Percentiles rank a stretch among this genome's conserved stretches.
These are phyloP conservation scores for Hoplostethus mediterraneus DNA, from an alignment of 2,797 vertebrate genomes.

Conservation along the genomic window DNA sequence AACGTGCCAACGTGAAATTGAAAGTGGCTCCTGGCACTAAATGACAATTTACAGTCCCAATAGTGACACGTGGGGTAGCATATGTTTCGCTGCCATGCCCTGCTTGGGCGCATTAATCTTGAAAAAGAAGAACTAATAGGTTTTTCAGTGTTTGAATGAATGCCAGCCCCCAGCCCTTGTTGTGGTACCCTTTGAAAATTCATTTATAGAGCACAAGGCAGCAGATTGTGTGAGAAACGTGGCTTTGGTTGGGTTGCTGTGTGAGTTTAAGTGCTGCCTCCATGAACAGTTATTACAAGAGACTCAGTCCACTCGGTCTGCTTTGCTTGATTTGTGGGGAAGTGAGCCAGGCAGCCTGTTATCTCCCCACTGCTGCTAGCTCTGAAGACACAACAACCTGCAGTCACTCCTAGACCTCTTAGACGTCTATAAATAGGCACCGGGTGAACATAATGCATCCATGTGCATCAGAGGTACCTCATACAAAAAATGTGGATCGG, in stretches of 20 bases:
- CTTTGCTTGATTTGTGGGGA: no score
- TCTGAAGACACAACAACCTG: no score
- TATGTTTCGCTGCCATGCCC: constrained; percentile 30
- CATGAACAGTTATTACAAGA: no score
- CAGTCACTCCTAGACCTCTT: no score
- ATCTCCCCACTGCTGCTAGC: no score
- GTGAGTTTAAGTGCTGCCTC: not conserved
- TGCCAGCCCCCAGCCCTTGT: not conserved
- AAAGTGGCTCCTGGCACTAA: constrained; percentile 39
- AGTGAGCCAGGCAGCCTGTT: no score
- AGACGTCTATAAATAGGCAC: no score
- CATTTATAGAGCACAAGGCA: not conserved
- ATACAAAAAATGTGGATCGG: no score
- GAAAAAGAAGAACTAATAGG: constrained; percentile 1
- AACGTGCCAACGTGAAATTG: constrained; percentile 58
- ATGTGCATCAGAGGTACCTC: no score
- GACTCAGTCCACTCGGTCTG: no score
- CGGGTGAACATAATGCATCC: no score
- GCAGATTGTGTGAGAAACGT: not conserved
- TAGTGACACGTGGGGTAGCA: constrained; percentile 9
- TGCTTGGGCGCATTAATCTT: constrained; percentile 23
- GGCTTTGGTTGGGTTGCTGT: not conserved
- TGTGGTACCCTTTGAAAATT: constrained; percentile 15
- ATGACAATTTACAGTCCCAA: constrained; percentile 28
- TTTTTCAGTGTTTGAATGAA: not conserved